Percentiles rank a stretch among this genome's conserved stretches.
These are phyloP conservation scores for Nyctibius bracteatus DNA, from an alignment of 2,113 vertebrate genomes.

Conservation along the genomic window DNA sequence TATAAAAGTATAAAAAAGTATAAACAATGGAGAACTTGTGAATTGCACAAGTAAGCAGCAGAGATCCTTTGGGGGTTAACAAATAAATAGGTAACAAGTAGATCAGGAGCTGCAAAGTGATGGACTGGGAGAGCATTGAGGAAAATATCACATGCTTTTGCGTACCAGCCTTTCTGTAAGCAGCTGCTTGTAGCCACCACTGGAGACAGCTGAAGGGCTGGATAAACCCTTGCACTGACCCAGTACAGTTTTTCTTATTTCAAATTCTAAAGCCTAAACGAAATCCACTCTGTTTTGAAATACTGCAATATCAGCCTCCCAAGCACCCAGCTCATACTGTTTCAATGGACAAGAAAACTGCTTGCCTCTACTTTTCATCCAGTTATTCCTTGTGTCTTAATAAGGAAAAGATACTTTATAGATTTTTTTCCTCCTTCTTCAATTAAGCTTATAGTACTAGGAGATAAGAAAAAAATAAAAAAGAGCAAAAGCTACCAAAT, in stretches of 20 bases:
- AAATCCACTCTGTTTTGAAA: neutral
- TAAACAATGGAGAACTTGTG: rapidly evolving
- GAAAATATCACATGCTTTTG: neutral
- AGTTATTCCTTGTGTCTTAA: neutral
- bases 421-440: neutral
- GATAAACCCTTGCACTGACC: neutral
- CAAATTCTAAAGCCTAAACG: neutral
- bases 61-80: neutral
- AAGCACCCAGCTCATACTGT: neutral
- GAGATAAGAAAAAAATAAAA: neutral
- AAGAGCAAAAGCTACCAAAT: neutral
- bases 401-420: neutral
- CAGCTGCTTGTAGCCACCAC: neutral
- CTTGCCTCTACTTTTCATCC: neutral
- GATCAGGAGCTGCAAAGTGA: neutral
- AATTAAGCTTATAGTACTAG: neutral
- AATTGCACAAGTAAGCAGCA: neutral
- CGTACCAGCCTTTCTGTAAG: neutral
- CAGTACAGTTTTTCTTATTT: neutral
- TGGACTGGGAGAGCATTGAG: neutral
- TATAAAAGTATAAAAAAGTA: neutral
- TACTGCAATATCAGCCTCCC: neutral
- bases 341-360: neutral
- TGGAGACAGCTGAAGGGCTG: neutral
- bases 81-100: neutral